Conservation (phyloP, 2,113 vertebrate species). For the Prunella fulvescens region DNA sequence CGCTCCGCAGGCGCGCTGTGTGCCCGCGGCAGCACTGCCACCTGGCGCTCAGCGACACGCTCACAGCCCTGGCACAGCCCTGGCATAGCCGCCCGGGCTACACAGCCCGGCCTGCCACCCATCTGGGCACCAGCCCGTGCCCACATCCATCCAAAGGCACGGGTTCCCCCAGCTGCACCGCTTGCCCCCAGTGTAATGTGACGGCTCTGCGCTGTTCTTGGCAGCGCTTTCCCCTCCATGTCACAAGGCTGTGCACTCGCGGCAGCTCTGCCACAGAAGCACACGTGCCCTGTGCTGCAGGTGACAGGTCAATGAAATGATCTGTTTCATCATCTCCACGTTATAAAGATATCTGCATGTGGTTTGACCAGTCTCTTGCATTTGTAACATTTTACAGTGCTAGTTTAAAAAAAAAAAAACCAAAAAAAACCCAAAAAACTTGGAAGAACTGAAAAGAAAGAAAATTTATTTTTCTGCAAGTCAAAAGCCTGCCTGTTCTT, state of each 20-base stretch:
- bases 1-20: background rate
- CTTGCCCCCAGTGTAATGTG: fast-evolving
- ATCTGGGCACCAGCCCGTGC: fast-evolving
- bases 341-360: too few relatives aligned
- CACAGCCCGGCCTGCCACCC: fast-evolving
- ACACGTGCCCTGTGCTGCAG: background rate
- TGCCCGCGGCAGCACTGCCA: background rate
- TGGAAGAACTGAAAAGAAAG: background rate
- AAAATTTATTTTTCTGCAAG: background rate
- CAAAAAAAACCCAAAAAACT: too few relatives aligned
- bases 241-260: too few relatives aligned
- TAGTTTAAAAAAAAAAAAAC: background rate
- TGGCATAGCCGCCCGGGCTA: background rate
- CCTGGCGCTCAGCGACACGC: background rate
- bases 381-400: background rate
- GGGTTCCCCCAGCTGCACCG: too few relatives aligned
- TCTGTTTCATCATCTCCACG: background rate
- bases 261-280: background rate
- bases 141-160: too few relatives aligned
- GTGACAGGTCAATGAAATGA: background rate
- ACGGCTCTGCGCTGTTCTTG: fast-evolving
- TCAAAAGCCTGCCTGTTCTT: background rate
- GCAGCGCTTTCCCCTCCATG: background rate
- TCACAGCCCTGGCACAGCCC: background rate
- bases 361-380: background rate